phyloP scores from a whole-genome alignment of 2,797 vertebrate genomes.

The Danio jaintianensis region DNA sequence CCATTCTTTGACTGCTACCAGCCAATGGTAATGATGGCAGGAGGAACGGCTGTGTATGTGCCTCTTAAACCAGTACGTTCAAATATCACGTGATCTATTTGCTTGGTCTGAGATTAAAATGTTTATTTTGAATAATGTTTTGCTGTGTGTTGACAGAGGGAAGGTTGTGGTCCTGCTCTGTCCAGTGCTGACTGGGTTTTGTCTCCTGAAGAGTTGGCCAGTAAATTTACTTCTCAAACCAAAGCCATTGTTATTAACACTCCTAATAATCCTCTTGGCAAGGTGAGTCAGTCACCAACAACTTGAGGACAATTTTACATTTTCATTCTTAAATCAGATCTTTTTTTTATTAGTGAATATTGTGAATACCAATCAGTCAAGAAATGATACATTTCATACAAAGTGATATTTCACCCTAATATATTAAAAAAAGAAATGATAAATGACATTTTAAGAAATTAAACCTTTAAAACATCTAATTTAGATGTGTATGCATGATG shows the following conservation, averaged over 20 bases:
- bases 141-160: slow-evolving; percentile 70
- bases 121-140: slow-evolving; percentile 7
- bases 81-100: background rate
- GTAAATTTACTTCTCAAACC: slow-evolving; percentile 87
- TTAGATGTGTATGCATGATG: too few species aligned
- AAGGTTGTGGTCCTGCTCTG: slow-evolving; percentile 63
- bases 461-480: too few species aligned
- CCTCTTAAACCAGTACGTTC: slow-evolving; percentile 81
- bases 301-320: background rate
- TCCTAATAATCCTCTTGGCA: slow-evolving; percentile 96
- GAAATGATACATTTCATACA: background rate
- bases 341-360: too few species aligned
- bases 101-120: background rate
- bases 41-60: slow-evolving; percentile 86
- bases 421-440: too few species aligned
- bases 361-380: background rate
- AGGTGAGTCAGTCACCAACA: slow-evolving; percentile 76
- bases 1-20: slow-evolving; percentile 97
- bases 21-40: slow-evolving; percentile 91
- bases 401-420: too few species aligned
- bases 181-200: slow-evolving; percentile 89
- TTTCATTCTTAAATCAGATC: background rate
- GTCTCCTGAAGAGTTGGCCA: slow-evolving; percentile 84
- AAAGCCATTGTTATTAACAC: slow-evolving; percentile 93
- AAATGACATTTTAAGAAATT: too few species aligned